Conservation (phyloP, 2,888 invertebrate genomes). For the Byasa hedistus region DNA sequence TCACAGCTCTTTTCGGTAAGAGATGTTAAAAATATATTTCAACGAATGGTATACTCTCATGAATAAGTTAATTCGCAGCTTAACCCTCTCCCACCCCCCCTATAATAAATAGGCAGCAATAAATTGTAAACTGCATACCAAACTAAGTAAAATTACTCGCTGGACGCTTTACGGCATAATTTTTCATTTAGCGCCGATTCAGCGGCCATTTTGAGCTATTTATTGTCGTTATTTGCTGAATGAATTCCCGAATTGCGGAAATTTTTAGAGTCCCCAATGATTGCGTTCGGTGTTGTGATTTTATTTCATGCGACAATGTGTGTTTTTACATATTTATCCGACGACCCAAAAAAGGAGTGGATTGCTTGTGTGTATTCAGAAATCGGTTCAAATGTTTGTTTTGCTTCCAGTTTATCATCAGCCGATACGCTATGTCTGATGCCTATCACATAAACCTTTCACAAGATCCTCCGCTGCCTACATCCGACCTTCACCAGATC, state of each 20-base stretch:
- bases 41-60: background rate
- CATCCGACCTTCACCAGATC: too few relatives aligned
- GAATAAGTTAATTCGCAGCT: constrained; percentile 9
- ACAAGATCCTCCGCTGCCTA: too few relatives aligned
- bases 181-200: constrained; percentile 29
- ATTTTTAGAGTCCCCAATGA: constrained; percentile 12
- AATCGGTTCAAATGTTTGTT: too few relatives aligned
- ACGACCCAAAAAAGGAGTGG: too few relatives aligned
- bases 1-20: too few relatives aligned
- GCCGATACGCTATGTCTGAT: too few relatives aligned
- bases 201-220: constrained; percentile 25
- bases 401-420: too few relatives aligned
- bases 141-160: constrained; percentile 29
- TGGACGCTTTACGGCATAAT: constrained; percentile 28
- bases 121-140: constrained; percentile 29
- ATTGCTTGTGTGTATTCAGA: too few relatives aligned
- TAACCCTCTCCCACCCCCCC: constrained; percentile 1
- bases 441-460: too few relatives aligned
- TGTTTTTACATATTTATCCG: too few relatives aligned
- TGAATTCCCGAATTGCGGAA: constrained; percentile 19
- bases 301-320: background rate
- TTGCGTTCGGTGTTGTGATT: background rate
- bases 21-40: too few relatives aligned
- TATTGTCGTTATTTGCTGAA: constrained; percentile 23
- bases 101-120: constrained; percentile 21